Conservation (phyloP, 1,140 invertebrate species). For the Protaetia brevitarsis region DNA sequence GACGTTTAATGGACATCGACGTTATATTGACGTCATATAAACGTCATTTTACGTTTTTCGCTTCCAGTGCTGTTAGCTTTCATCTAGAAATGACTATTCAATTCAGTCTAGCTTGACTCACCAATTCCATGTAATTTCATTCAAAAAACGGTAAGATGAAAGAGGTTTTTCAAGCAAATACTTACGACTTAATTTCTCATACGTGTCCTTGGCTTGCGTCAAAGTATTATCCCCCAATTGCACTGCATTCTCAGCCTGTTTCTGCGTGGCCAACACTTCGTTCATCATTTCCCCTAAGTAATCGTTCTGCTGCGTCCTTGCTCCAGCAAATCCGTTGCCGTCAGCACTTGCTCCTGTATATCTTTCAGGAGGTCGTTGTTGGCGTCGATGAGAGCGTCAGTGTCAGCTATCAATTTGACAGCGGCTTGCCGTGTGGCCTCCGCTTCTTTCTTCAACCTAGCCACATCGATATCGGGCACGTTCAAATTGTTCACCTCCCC, state of each 20-base stretch:
- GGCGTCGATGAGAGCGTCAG: constrained; percentile 48
- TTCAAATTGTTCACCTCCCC: constrained; percentile 71
- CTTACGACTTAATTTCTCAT: constrained; percentile 76
- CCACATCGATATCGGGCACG: constrained; percentile 71
- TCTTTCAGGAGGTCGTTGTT: constrained; percentile 56
- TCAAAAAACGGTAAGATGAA: too few species aligned
- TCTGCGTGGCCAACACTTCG: constrained; percentile 68
- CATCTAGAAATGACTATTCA: too few species aligned
- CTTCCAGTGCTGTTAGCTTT: too few species aligned
- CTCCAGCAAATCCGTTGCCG: constrained; percentile 54
- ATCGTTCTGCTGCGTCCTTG: constrained; percentile 59
- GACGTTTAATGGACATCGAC: too few species aligned
- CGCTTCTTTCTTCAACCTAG: constrained; percentile 64
- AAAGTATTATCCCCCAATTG: constrained; percentile 79
- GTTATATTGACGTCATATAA: too few species aligned
- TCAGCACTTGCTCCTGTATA: constrained; percentile 57
- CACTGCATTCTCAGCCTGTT: constrained; percentile 76
- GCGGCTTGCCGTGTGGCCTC: constrained; percentile 56
- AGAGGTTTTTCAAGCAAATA: neutral
- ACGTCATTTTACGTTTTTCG: too few species aligned
- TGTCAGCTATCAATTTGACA: constrained; percentile 41
- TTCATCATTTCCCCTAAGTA: constrained; percentile 62
- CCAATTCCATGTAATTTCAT: too few species aligned
- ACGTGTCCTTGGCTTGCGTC: constrained; percentile 81
- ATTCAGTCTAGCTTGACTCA: too few species aligned